Conservation (phyloP, 2,888 invertebrate species). For the Mimachlamys varia region DNA sequence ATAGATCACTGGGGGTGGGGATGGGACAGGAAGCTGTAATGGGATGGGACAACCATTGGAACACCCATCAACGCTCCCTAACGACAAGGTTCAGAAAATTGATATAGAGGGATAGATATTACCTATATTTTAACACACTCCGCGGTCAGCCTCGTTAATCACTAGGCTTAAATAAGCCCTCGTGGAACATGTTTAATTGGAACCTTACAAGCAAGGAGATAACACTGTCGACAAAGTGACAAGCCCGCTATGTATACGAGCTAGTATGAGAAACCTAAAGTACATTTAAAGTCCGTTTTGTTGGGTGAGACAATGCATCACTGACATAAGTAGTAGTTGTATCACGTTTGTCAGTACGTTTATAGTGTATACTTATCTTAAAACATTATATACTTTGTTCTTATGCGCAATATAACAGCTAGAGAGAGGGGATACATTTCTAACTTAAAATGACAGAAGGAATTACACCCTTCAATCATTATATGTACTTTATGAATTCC, state of each 20-base stretch:
- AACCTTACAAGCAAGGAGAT: not conserved
- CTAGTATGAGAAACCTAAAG: no score
- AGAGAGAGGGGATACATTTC: no score
- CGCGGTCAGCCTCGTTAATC: not conserved
- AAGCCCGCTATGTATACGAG: not conserved
- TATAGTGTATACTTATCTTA: no score
- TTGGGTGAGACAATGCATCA: no score
- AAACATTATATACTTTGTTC: no score
- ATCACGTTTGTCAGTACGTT: no score
- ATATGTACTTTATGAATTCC: no score
- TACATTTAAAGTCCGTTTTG: no score
- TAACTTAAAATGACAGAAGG: no score
- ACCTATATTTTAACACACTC: not conserved
- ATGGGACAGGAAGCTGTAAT: not conserved
- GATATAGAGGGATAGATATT: not conserved
- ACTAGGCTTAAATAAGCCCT: not conserved
- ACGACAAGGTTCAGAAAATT: not conserved
- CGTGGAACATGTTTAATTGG: conserved; percentile 3
- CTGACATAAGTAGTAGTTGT: no score
- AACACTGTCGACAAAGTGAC: not conserved
- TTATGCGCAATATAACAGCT: no score
- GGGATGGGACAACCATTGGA: not conserved
- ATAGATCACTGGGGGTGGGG: not conserved
- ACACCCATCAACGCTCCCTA: not conserved
- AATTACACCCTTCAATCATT: no score